A percentile compares a stretch with the other conserved stretches of the same genome.
phyloP scores from a whole-genome alignment of 2,888 invertebrate genomes.

The Nebria brevicollis region DNA sequence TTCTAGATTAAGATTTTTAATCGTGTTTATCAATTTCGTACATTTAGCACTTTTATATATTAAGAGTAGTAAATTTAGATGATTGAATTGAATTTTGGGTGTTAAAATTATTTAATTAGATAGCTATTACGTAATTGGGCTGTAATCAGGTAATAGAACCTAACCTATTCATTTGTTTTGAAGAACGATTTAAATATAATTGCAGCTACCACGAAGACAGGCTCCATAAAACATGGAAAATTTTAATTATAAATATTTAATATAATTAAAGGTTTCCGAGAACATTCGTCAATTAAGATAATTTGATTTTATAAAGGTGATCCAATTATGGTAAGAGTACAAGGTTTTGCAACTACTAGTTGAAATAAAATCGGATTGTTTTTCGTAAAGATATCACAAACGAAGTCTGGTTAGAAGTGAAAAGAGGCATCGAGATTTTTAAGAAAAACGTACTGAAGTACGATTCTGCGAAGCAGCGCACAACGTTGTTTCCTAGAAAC shows the following conservation, averaged over 20 bases:
- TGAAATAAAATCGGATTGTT: slow-evolving; percentile 18
- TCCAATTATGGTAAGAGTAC: not conserved
- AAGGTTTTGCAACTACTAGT: slow-evolving; percentile 18
- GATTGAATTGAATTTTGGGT: too few relatives aligned
- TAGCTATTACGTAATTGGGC: too few relatives aligned
- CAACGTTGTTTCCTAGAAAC: slow-evolving; percentile 39
- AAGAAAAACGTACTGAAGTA: slow-evolving; percentile 44
- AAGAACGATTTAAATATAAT: not conserved
- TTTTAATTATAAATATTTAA: not conserved
- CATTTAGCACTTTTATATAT: too few relatives aligned
- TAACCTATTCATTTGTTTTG: too few relatives aligned
- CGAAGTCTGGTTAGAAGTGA: slow-evolving; percentile 13
- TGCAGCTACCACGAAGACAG: not conserved
- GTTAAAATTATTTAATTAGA: too few relatives aligned
- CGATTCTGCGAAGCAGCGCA: slow-evolving; percentile 40
- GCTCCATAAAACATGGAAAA: not conserved
- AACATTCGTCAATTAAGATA: not conserved
- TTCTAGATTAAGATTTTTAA: too few relatives aligned
- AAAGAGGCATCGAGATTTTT: slow-evolving; percentile 39
- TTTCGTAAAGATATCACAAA: slow-evolving; percentile 9
- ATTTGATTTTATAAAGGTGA: not conserved
- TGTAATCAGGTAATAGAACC: too few relatives aligned
- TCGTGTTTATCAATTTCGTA: too few relatives aligned
- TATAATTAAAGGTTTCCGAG: not conserved
- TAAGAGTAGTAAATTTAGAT: too few relatives aligned